These are phyloP conservation scores for Aplysia californica DNA, from an alignment of 1,140 invertebrate genomes.

Conservation along the genomic window DNA sequence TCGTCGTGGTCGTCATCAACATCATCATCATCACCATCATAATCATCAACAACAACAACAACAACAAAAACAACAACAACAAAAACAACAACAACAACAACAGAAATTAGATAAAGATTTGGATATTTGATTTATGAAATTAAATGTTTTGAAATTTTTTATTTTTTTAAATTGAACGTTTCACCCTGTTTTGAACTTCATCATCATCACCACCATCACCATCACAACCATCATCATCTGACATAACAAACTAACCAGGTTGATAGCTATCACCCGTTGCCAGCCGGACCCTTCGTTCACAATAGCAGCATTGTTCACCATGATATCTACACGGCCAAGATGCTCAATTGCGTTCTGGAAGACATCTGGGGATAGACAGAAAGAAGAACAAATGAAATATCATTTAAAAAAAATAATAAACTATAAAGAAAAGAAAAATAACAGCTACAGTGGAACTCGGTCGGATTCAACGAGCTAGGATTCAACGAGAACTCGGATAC, in stretches of 20 bases:
- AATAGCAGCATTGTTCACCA: constrained; percentile 53
- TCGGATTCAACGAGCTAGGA: too few relatives aligned
- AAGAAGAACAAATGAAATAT: too few relatives aligned
- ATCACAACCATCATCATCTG: background rate
- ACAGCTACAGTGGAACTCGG: too few relatives aligned
- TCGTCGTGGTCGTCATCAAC: too few relatives aligned
- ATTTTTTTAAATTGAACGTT: background rate
- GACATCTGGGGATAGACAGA: too few relatives aligned
- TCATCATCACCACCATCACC: background rate
- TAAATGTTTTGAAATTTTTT: background rate
- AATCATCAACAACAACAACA: too few relatives aligned
- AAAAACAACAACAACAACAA: too few relatives aligned
- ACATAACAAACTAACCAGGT: constrained; percentile 49
- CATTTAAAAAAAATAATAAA: too few relatives aligned
- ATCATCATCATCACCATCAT: too few relatives aligned
- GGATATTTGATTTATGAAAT: background rate
- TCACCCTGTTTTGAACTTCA: background rate
- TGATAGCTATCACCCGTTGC: constrained; percentile 40
- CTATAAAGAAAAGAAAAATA: too few relatives aligned
- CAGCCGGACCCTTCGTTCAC: constrained; percentile 32
- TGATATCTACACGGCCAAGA: constrained; percentile 47
- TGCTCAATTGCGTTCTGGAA: constrained; percentile 38
- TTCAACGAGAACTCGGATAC: too few relatives aligned
- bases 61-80: too few relatives aligned
- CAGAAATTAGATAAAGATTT: background rate